phyloP scores from a whole-genome alignment of 2,797 vertebrate species.

The Fringilla coelebs region DNA sequence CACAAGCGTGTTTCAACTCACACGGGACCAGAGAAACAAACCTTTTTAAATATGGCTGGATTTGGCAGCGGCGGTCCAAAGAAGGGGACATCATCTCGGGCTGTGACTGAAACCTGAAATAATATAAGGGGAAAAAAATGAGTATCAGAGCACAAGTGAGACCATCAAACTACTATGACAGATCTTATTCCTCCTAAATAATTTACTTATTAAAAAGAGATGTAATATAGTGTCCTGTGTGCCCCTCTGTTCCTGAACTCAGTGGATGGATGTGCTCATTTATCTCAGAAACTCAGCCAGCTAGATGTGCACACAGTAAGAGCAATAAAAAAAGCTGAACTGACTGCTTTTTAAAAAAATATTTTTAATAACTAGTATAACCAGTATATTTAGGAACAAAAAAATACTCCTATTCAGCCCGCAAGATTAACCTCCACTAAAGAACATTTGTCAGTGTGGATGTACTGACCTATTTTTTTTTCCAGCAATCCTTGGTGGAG shows the following conservation, averaged over 20 bases:
- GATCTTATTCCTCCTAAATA: not conserved
- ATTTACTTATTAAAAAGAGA: not conserved
- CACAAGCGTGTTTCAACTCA: not conserved
- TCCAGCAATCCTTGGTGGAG: not conserved
- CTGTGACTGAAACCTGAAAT: conserved; percentile 88
- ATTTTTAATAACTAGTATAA: not conserved
- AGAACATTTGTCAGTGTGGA: not conserved
- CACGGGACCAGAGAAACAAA: conserved; percentile 51
- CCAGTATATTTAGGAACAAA: not conserved
- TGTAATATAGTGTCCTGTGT: not conserved
- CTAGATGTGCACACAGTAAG: not conserved
- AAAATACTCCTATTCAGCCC: not conserved
- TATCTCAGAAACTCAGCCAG: not conserved
- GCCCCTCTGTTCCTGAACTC: not conserved
- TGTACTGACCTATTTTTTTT: not conserved
- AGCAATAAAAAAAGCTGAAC: not conserved
- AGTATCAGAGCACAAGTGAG: not conserved
- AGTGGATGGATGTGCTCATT: not conserved
- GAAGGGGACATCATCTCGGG: conserved; percentile 90
- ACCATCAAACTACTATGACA: not conserved
- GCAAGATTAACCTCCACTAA: not conserved
- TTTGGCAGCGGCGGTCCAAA: conserved; percentile 89
- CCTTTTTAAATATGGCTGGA: conserved; percentile 91
- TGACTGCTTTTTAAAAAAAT: not conserved
- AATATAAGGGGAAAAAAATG: not conserved